A percentile compares a stretch with the other conserved stretches of the same genome.
These are phyloP conservation scores for Cynaeus angustus DNA, from an alignment of 2,888 invertebrate species.

Conservation along the genomic window DNA sequence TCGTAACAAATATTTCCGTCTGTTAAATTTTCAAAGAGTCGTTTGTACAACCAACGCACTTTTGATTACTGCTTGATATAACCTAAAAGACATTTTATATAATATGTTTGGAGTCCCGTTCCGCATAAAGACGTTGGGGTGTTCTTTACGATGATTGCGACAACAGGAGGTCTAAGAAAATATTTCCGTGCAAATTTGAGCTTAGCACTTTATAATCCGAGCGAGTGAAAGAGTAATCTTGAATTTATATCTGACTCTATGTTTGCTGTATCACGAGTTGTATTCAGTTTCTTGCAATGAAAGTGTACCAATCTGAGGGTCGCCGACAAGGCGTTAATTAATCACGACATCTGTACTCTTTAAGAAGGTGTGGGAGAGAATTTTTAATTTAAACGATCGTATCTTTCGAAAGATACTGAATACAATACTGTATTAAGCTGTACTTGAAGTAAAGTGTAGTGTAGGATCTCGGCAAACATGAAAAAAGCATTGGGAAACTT, in stretches of 20 bases:
- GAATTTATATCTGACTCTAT: background rate
- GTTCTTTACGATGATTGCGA: conserved; percentile 15
- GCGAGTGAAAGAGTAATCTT: background rate
- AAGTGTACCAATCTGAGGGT: background rate
- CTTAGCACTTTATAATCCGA: conserved; percentile 1
- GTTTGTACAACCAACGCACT: too few species aligned
- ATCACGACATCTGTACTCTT: background rate
- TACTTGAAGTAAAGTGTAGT: too few species aligned
- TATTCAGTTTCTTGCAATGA: background rate
- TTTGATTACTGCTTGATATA: too few species aligned
- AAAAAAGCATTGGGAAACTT: background rate
- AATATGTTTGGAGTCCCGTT: background rate
- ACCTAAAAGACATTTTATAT: background rate
- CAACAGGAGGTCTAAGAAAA: conserved; percentile 12
- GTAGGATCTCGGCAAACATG: too few species aligned
- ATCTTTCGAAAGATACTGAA: background rate
- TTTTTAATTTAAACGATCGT: background rate
- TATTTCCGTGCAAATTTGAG: conserved; percentile 12
- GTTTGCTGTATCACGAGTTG: background rate
- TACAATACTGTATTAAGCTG: too few species aligned
- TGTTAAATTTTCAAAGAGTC: too few species aligned
- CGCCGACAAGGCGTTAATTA: background rate
- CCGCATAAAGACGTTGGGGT: background rate
- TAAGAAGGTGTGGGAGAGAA: background rate
- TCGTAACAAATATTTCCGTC: too few species aligned